Base-by-base conservation (phyloP, 2,888 invertebrate genomes). In the Acanthosepion lycidas region DNA sequence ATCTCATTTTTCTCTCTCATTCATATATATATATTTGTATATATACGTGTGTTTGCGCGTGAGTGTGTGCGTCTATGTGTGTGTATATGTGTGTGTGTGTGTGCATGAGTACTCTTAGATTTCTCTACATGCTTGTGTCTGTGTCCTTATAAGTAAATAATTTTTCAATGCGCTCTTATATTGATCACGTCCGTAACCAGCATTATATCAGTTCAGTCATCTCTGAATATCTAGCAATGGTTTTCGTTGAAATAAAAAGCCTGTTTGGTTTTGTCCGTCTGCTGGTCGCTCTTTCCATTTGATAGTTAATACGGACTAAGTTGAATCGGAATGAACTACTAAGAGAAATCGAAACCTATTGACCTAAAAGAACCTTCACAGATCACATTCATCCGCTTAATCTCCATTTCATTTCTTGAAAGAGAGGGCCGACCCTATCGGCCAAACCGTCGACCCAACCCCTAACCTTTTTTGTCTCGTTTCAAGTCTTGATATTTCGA, bases 261-360 rank as follows among this genome's bases (percentile, higher is more conserved):
- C 59, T 59, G 59, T 59, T 23, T 59, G 59, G 26, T 59, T 59
- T 20, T 59, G 23, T 6, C 59, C 23, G 59, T 59, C 59, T 59
- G 20, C 23, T 59, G 59, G 59, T 26, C 59, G 59, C 23, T 59
- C 59, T 59, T 26, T 59, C 59, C 59, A 59, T 59, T 59, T 23
- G 59, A 59, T 59, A 59, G 59, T 59, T 59, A 59, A 59, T 59
- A 59, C 78, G 33, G n/a, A 5, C n/a, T n/a, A 78, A n/a, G 78
- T 78, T 33, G n/a, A 78, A 78, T 78, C 1, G 78, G 18, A 33
- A 78, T 18, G 78, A 33, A 78, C n/a, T 78, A 78, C 78, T n/a
- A n/a, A 78, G 78, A n/a, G 78, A 78, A n/a, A 78, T n/a, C 33
- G n/a, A n/a, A n/a, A n/a, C 78, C 78, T 78, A 78, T 78, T n/a